phyloP scores from a whole-genome alignment of 2,113 vertebrate species.

The Epinephelus cyanopodus region DNA sequence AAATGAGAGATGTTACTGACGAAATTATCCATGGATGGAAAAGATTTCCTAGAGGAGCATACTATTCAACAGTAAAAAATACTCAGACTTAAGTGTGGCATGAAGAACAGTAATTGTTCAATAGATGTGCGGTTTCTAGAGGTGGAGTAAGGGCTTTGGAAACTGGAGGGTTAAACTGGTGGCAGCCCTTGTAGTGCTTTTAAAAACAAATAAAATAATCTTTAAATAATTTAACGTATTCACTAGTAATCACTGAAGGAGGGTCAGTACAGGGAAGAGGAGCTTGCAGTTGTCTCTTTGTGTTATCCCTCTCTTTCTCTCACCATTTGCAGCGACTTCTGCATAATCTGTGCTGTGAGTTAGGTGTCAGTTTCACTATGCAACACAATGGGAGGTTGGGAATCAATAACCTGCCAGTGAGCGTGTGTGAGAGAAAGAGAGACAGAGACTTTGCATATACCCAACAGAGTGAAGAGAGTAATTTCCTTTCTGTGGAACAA shows the following conservation, averaged over 20 bases:
- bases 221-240: conserved; percentile 23
- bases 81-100: background rate
- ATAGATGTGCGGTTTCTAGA: background rate
- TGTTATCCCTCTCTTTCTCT: conserved; percentile 37
- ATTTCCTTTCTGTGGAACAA: conserved; percentile 72
- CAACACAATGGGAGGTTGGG: conserved; percentile 60
- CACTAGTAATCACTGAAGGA: conserved; percentile 1
- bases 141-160: background rate
- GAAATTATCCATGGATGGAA: background rate
- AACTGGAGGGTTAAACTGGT: background rate
- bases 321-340: conserved; percentile 53
- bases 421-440: conserved; percentile 35
- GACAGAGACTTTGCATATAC: conserved; percentile 66
- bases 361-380: conserved; percentile 69
- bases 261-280: conserved; percentile 4
- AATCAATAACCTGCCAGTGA: conserved; percentile 74
- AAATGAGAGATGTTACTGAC: background rate
- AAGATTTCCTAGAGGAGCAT: background rate
- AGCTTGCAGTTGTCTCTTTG: conserved; percentile 46
- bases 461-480: conserved; percentile 64
- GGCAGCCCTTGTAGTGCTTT: conserved; percentile 4
- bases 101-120: conserved; percentile 7
- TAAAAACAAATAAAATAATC: conserved; percentile 20
- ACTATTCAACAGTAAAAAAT: background rate
- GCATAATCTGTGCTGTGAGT: conserved; percentile 67